Evolutionary conservation across 2,888 invertebrate genomes (phyloP), one percentile per base, ranked within the genome.

Genomic region (Chloroclystis v-ata): DNA sequence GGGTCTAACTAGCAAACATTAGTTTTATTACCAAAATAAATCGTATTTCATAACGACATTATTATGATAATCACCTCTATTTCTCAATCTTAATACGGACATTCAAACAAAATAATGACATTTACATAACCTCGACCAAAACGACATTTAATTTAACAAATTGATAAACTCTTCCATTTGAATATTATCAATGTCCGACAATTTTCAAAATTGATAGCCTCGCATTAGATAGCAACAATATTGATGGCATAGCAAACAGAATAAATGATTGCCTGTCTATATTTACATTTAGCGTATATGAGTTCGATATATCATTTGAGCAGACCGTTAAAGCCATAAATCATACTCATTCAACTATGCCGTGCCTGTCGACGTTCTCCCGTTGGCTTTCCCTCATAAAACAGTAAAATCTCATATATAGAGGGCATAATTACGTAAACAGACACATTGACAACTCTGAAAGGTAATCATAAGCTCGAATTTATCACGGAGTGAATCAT

Each of bases 391-490:
- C 69, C 72, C 61, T 65, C 72, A 71, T 76, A 74, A 75, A 78
- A 75, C 67, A 69, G 71, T 72, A 72, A 81, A 78, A 79, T 78
- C 74, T 75, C 71, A 70, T 73, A 76, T 72, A 73, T 72, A 75
- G 72, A 76, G 70, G 64, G 69, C 65, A 76, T 82, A 83, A 85
- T 85, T 83, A 84, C 82, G 78, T 79, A 82, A 82, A 83, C 82
- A 80, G 83, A 84, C 84, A 79, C 75, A 82, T 83, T 82, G 86
- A 85, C 82, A 75, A 68, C 81, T 79, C 80, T 84, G 84, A 85
- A 84, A 86, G 85, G 84, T 86, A 86, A 87, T 87, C 86, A 87
- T 84, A 84, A 86, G 84, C 85, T 84, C 77, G 79, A 85, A 86
- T 87, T 87, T 86, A 87, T 87, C 85, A 83, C 77, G 75, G 75